Percentiles rank a stretch among this genome's conserved stretches.
Evolutionary conservation across 2,113 vertebrate species (phyloP).

Genomic region (Cyanistes caeruleus): DNA sequence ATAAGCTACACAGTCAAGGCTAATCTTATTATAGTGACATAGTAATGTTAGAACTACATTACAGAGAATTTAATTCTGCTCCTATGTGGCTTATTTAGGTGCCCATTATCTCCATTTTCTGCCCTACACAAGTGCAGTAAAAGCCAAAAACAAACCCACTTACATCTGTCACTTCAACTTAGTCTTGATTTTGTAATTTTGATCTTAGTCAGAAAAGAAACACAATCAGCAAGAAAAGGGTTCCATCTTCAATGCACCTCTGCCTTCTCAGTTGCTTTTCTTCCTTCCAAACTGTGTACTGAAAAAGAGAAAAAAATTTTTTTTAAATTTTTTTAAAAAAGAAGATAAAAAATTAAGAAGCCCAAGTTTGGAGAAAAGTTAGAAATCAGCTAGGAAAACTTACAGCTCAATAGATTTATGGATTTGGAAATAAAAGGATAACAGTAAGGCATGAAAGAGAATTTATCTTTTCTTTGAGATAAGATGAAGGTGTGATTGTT

Average conservation of each 20-base stretch:
- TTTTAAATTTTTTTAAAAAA: not conserved
- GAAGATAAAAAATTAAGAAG: not conserved
- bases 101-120: not conserved
- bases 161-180: not conserved
- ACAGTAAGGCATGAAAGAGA: not conserved
- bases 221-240: not conserved
- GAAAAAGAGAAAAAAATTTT: not conserved
- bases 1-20: not conserved
- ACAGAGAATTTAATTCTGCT: conserved; percentile 13
- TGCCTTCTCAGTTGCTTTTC: not conserved
- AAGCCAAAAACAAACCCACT: conserved; percentile 19
- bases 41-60: not conserved
- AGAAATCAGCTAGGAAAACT: not conserved
- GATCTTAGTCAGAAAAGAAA: not conserved
- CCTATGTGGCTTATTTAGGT: not conserved
- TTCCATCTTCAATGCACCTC: not conserved
- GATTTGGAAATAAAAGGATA: not conserved
- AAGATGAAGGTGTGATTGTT: not conserved
- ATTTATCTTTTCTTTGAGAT: not conserved
- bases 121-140: not conserved
- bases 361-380: not conserved
- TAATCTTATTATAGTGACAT: conserved; percentile 8
- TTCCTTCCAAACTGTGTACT: not conserved
- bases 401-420: not conserved
- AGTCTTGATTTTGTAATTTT: conserved; percentile 27